Conservation (phyloP, 2,113 vertebrate species). For the Hirundichthys speculiger region DNA sequence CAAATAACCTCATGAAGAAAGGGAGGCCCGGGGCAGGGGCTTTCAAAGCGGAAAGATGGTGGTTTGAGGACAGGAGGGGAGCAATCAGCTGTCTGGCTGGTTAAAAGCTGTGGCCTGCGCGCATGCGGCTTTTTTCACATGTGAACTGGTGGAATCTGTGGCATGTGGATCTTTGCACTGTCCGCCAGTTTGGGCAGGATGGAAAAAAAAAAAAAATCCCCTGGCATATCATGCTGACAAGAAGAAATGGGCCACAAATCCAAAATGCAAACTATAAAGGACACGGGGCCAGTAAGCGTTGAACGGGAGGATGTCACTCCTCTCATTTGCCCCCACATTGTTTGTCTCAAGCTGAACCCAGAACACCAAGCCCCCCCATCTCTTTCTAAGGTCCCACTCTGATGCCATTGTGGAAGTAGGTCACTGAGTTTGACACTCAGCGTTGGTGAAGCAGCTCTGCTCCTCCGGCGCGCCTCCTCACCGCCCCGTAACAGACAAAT, state of each 20-base stretch:
- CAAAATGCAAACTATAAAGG: conserved; percentile 44
- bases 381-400: conserved; percentile 24
- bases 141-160: conserved; percentile 67
- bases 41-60: conserved; percentile 36
- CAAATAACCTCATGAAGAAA: conserved; percentile 61
- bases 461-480: conserved; percentile 21
- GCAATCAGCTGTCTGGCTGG: conserved; percentile 68
- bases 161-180: conserved; percentile 68
- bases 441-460: conserved; percentile 47
- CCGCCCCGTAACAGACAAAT: conserved; percentile 28
- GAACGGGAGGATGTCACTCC: background rate
- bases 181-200: conserved; percentile 45
- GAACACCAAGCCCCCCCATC: conserved; percentile 22
- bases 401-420: conserved; percentile 56
- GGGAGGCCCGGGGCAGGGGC: conserved; percentile 55
- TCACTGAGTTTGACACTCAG: conserved; percentile 50
- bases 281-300: background rate
- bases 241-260: conserved; percentile 35
- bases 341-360: conserved; percentile 18
- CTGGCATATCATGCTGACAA: conserved; percentile 38
- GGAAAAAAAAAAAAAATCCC: conserved; percentile 31
- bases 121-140: conserved; percentile 58
- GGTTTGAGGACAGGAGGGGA: conserved; percentile 44
- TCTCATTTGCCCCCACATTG: conserved; percentile 6
- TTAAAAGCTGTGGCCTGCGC: conserved; percentile 42